Base-by-base conservation (phyloP, 2,113 vertebrate species). In the Argyrosomus japonicus region DNA sequence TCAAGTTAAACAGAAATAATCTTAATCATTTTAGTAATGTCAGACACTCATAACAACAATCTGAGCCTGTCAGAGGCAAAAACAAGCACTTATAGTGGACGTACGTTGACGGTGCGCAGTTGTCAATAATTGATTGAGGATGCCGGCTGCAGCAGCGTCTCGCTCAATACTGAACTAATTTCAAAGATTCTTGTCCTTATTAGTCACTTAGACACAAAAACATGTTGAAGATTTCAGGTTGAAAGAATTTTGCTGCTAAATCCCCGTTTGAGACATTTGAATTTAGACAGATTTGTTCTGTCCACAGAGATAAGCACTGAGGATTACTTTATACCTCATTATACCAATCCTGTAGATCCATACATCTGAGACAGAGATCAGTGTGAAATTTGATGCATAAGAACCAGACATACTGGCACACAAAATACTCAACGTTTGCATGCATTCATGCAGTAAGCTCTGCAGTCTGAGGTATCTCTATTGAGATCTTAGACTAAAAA, bases 251-350 rank as follows among this genome's bases (percentile, higher is more conserved):
- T 4, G 6, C 12, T 21, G 5, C 5, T 60, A 19, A 57, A 73
- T 64, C 17, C 6, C 48, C 25, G 7, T 36, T 77, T 23, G 27
- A 77, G 64, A 77, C 40, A 32, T 72, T 29, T 62, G 4, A 23
- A 53, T 45, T 77, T 2, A 47, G 7, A 51, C 19, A 25, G 21
- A 25, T 75, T 70, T 36, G 10, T 40, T 65, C 14, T 64, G 54
- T 54, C 29, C 60, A 51, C 29, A 27, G 50, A n/a, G 62, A 64
- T 47, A 19, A 47, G 27, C 21, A 27, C n/a, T 1, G 14, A n/a
- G 58, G 65, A 79, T 68, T 75, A 23, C 53, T 62, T 51, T 45
- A 27, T 18, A 40, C 50, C 50, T 81, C 65, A 45, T 72, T 71
- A 57, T 68, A 48, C 73, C 48, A 68, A 18, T 58, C 70, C 48